These are phyloP conservation scores for Apis dorsata DNA, from an alignment of 1,140 invertebrate species.

Conservation along the genomic window DNA sequence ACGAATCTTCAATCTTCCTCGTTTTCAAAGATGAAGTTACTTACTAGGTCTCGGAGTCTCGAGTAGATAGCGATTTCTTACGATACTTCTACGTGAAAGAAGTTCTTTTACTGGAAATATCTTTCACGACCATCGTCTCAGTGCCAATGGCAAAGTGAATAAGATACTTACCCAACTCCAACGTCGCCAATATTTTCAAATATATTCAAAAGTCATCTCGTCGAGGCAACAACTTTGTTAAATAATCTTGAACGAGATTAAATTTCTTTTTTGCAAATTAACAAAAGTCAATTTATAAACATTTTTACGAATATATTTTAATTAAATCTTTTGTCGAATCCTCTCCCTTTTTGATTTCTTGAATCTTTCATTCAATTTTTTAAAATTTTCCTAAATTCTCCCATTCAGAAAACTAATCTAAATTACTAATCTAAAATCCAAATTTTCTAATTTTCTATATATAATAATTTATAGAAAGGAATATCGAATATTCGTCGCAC, in stretches of 20 bases:
- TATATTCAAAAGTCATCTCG: neutral
- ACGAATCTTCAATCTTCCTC: neutral
- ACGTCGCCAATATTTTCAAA: neutral
- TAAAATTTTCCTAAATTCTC: too few relatives aligned
- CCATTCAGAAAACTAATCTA: too few relatives aligned
- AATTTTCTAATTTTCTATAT: too few relatives aligned
- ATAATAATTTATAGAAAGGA: too few relatives aligned
- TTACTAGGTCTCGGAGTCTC: neutral
- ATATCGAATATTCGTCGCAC: too few relatives aligned
- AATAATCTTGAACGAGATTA: neutral
- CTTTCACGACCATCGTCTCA: neutral
- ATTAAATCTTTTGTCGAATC: too few relatives aligned
- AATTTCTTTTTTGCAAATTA: neutral
- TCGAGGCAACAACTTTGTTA: neutral
- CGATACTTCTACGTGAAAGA: neutral
- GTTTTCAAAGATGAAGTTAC: neutral
- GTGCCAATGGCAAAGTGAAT: neutral
- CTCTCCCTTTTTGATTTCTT: neutral
- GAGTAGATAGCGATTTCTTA: neutral
- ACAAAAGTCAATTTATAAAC: neutral
- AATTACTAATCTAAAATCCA: too few relatives aligned
- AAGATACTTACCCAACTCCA: neutral
- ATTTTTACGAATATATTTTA: neutral
- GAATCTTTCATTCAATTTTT: too few relatives aligned
- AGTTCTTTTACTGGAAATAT: neutral